Base-by-base conservation (phyloP, 2,113 vertebrate species). In the Neomonachus schauinslandi region DNA sequence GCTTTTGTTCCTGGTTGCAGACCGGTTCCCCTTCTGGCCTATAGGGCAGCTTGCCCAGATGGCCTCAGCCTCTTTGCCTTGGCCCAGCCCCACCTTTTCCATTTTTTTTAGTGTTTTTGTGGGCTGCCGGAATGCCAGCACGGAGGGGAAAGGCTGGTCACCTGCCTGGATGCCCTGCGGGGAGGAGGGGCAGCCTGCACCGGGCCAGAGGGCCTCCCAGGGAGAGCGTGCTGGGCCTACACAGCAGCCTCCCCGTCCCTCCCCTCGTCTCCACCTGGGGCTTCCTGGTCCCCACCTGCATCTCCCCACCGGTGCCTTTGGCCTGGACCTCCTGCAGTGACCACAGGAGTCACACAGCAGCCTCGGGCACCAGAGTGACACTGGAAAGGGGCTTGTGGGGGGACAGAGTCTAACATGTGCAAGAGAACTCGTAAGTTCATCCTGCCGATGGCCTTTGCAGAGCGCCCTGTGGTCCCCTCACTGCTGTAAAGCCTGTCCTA, bases 251-350 rank as follows among this genome's bases (percentile, higher is more conserved):
- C 33, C 36, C 7, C 61, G 22, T 9, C 3, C 33, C 69, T 2
- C 7, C 2, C 5, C 13, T n/a, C 9, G 1, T 15, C n/a, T 57
- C 79, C 13, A 76, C 16, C 33, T 15, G 26, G 49, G 49, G 61
- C 16, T 4, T 46, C 86, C 87, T 26, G 36, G 67, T 7, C 51
- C 39, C 55, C 18, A 5, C 13, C 7, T 3, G 24, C 24, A 18
- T 11, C 4, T n/a, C 15, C 19, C 67, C n/a, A 4, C 11, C 8
- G 0, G 0, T 22, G 12, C 19, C 39, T 39, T 7, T 31, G 21
- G 28, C 67, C 71, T 94, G 24, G 46, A 28, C 8, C n/a, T 63
- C 61, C 49, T 69, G 72, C 51, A 9, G 39, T 39, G 61, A 24
- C 51, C 7, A 18, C 42, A 61, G 71, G 46, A 28, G 15, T 12